Evolutionary conservation across 2,113 vertebrate species (phyloP).

Genomic region (Hippopotamus amphibius): DNA sequence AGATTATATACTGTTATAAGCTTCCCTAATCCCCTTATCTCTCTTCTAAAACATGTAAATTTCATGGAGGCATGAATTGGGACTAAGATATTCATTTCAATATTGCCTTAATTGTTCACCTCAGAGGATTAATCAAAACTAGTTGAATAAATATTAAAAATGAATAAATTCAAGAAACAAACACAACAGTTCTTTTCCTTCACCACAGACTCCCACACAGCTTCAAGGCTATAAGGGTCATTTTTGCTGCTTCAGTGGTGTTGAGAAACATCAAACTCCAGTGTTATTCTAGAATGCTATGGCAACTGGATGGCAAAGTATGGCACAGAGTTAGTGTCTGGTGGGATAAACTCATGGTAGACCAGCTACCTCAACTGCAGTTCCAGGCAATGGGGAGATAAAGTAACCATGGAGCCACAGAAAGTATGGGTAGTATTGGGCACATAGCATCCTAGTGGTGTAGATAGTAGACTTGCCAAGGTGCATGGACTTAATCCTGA

Average conservation of each 20-base stretch:
- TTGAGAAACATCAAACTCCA: neutral
- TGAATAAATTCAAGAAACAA: neutral
- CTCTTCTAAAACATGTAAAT: neutral
- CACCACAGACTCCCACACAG: neutral
- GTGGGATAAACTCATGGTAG: neutral
- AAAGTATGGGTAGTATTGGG: neutral
- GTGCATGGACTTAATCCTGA: neutral
- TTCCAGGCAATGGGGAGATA: neutral
- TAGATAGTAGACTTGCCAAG: neutral
- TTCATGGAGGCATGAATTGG: neutral
- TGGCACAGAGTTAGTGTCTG: neutral
- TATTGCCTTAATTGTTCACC: neutral
- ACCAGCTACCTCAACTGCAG: neutral
- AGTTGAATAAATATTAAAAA: neutral
- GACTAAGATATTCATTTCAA: neutral
- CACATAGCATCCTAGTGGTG: neutral
- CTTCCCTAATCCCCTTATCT: neutral
- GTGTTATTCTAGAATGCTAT: neutral
- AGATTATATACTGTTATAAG: neutral
- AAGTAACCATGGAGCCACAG: neutral
- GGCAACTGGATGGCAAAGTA: neutral
- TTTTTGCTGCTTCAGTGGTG: neutral
- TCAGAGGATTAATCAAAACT: neutral
- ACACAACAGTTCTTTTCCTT: neutral
- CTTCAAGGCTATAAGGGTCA: neutral